phyloP scores from a whole-genome alignment of 2,888 invertebrate species.

The Stenurella melanura region DNA sequence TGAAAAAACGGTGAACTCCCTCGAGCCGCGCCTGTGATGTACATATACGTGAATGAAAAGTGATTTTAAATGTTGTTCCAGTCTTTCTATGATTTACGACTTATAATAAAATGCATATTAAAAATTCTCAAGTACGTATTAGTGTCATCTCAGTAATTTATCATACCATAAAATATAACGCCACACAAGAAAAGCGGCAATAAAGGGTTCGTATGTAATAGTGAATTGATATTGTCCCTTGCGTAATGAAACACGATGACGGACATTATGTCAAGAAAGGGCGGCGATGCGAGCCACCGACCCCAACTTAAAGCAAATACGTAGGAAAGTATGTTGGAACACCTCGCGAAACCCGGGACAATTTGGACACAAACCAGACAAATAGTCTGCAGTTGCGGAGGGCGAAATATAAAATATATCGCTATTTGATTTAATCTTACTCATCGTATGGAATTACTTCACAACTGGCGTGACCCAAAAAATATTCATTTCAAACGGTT shows the following conservation, averaged over 20 bases:
- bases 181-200: neutral
- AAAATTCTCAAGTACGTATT: conserved; percentile 37
- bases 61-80: conserved; percentile 16
- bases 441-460: conserved; percentile 9
- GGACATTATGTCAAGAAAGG: conserved; percentile 15
- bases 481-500: neutral
- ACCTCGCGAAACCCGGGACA: neutral
- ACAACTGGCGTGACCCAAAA: neutral
- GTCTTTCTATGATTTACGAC: conserved; percentile 34
- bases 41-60: conserved; percentile 22
- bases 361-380: conserved; percentile 9
- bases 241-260: conserved; percentile 16
- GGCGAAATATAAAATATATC: conserved; percentile 3
- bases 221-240: neutral
- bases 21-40: conserved; percentile 8
- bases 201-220: conserved; percentile 8
- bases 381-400: conserved; percentile 5
- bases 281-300: conserved; percentile 5
- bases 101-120: conserved; percentile 34
- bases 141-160: conserved; percentile 37
- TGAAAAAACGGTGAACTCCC: neutral
- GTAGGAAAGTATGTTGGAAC: neutral
- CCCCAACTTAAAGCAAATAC: conserved; percentile 21
- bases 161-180: conserved; percentile 33
- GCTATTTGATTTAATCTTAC: neutral